phyloP scores from a whole-genome alignment of 2,888 invertebrate species.

The Synanthedon andrenaeformis region DNA sequence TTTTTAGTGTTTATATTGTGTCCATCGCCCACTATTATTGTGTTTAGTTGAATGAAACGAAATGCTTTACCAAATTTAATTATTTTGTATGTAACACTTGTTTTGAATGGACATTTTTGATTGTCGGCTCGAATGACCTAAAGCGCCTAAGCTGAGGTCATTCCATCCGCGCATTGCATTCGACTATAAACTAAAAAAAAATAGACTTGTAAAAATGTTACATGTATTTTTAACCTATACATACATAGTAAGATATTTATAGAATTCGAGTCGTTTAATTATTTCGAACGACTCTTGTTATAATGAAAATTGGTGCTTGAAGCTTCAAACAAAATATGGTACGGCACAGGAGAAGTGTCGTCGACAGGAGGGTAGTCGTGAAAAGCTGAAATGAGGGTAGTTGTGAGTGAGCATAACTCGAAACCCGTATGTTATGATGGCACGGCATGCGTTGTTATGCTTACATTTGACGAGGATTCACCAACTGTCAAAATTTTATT shows the following conservation, averaged over 20 bases:
- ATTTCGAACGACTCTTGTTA: conserved; percentile 70
- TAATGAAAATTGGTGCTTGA: conserved; percentile 71
- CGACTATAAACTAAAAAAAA: conserved; percentile 46
- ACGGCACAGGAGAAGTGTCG: conserved; percentile 34
- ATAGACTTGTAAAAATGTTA: conserved; percentile 71
- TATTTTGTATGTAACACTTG: conserved; percentile 25
- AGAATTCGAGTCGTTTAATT: conserved; percentile 70
- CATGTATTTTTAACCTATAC: conserved; percentile 70
- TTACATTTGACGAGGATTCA: conserved; percentile 34
- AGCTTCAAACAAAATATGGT: conserved; percentile 61
- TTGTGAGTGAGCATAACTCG: too few species aligned
- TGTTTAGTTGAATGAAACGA: conserved; percentile 29
- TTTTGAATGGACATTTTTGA: conserved; percentile 29
- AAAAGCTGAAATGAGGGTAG: conserved; percentile 8
- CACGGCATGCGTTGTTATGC: conserved; percentile 70
- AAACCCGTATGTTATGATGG: conserved; percentile 61
- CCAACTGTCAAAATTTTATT: conserved; percentile 9
- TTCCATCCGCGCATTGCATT: conserved; percentile 5
- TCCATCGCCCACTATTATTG: conserved; percentile 33
- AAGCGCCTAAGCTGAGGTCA: conserved; percentile 13
- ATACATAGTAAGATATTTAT: conserved; percentile 71
- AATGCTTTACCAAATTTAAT: conserved; percentile 32
- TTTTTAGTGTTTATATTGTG: conserved; percentile 31
- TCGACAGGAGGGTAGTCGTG: conserved; percentile 55
- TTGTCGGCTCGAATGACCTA: conserved; percentile 31